Evolutionary conservation across 2,113 vertebrate species (phyloP), one percentile per base, ranked within the genome.

Genomic region (Neodontobutis hainanensis): DNA sequence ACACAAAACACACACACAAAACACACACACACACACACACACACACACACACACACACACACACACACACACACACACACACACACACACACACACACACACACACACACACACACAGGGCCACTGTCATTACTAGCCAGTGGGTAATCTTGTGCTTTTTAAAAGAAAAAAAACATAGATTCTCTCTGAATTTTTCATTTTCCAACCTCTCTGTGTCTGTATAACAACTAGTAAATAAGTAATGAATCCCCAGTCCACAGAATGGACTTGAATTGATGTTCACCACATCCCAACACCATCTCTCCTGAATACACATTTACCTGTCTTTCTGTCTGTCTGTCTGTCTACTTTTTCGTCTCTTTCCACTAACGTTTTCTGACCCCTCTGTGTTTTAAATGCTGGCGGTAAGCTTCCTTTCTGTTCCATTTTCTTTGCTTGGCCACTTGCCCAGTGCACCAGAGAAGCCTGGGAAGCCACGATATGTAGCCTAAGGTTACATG

Each of bases 101-200:
- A 70, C 61, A 65, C 69, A 64, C 3, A 34, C 48, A 44, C 65
- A 43, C 40, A 4, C 57, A 47, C 77, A 65, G 64, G 64, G 68
- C 5, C 38, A 40, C 19, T 40, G 70, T 81, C 83, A 85, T 84
- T 86, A 88, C 67, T 5, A n/a, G 57, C 56, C 68, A 51, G 73
- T 83, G 86, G 84, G 80, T 80, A 80, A 84, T 82, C 62, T 57
- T 75, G 75, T 35, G 50, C 69, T 77, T 83, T 84, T 79, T 81
- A 84, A 83, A 87, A 87, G 82, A 78, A 80, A 65, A 75, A 82
- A 67, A 64, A 67, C 59, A n/a, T 68, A 64, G 60, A 35, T 81
- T 65, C 57, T 70, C 68, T 75, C 61, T 92, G 86, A 91, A 91
- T 91, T 85, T 91, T 91, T 90, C 60, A 89, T 88, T 78, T 71